Base-by-base conservation (phyloP, 2,888 invertebrate genomes). In the Tachina grossa region DNA sequence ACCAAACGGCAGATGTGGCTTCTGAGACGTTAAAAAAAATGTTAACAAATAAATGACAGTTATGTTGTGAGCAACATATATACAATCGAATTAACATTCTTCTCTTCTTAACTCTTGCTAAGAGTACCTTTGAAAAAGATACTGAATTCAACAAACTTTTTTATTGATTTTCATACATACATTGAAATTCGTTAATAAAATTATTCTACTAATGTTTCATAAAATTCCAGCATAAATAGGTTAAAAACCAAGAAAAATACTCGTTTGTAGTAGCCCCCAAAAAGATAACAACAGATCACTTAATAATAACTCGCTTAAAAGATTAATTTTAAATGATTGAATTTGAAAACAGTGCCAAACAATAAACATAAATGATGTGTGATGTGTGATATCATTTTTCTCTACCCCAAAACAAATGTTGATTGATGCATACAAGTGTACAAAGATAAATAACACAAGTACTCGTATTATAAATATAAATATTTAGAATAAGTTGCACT, bases 271-370 rank as follows among this genome's bases (percentile, higher is more conserved):
- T n/a, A 59, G 10, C 1, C 4, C 11, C 45, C 63, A 11, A 43
- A 19, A 61, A 45, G 19, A 11, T 5, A 11, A 41, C 45, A 41
- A 63, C 19, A 75, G 31, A 68, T 22, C n/a, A 55, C 6, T 31
- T 31, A 49, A 49, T 74, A 49, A 49, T 74, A 51, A 66, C 22
- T 19, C 39, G 6, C 47, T 63, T 57, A 76, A 82, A 76, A n/a
- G 53, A 81, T 75, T 68, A 75, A 69, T 41, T 69, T 69, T 31
- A 57, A 59, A 43, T 71, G 69, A 76, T 76, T 77, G 22, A 82
- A 82, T 71, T n/a, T 78, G 43, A 74, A 82, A 78, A 69, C 81
- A 81, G 81, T 82, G 85, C 75, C 85, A 85, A 82, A 78, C 61
- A 82, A 82, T 63, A 55, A 69, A 55, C 16, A 51, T 80, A 55